Percentiles rank a stretch among this genome's conserved stretches.
Evolutionary conservation across 2,888 invertebrate species (phyloP).

Genomic region (Chymomyza fuscimana): DNA sequence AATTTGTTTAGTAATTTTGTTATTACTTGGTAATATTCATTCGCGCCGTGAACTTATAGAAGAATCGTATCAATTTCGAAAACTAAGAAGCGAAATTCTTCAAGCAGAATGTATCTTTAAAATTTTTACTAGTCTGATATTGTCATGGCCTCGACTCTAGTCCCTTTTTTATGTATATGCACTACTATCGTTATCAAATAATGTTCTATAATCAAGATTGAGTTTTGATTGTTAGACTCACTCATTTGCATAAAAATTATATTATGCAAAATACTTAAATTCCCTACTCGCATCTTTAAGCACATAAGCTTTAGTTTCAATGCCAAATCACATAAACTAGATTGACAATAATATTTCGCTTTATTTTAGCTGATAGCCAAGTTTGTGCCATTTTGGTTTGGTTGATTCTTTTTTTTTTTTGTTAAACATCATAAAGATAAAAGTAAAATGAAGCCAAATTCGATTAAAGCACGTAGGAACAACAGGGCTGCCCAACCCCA

Average conservation of each 20-base stretch:
- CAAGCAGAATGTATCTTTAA: too few relatives aligned
- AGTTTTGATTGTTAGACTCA: too few relatives aligned
- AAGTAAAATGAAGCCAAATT: slow-evolving; percentile 4
- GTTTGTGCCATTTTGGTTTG: neutral
- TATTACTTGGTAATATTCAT: too few relatives aligned
- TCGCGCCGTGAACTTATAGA: too few relatives aligned
- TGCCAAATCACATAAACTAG: neutral
- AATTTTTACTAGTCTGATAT: too few relatives aligned
- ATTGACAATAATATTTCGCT: neutral
- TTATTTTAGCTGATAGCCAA: neutral
- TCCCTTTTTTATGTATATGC: too few relatives aligned
- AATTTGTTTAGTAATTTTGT: too few relatives aligned
- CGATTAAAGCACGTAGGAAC: neutral
- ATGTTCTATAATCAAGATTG: neutral
- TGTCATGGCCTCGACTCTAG: too few relatives aligned
- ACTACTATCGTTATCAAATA: neutral
- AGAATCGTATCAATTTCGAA: too few relatives aligned
- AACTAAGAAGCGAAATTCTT: too few relatives aligned
- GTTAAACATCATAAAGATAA: slow-evolving; percentile 1
- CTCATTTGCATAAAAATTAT: neutral
- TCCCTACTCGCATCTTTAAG: neutral
- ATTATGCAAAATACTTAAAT: neutral
- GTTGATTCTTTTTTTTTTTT: neutral
- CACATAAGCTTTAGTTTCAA: neutral
- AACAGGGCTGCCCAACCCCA: neutral